These are phyloP conservation scores for Ennomos erosarius DNA, from an alignment of 2,888 invertebrate species.

Conservation along the genomic window DNA sequence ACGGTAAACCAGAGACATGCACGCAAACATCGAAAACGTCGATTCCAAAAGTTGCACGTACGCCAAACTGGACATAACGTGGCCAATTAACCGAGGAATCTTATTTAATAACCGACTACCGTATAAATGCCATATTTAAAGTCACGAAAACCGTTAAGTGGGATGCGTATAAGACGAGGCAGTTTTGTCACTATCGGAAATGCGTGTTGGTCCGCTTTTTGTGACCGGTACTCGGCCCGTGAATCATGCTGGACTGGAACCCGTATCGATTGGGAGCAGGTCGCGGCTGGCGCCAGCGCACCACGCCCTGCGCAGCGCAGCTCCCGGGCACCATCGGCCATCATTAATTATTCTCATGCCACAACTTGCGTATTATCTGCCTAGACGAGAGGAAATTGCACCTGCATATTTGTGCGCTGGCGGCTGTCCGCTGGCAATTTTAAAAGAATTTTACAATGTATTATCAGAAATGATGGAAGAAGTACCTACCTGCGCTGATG, in stretches of 20 bases:
- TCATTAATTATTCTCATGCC: constrained; percentile 70
- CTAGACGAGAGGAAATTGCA: constrained; percentile 54
- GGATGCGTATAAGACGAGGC: constrained; percentile 66
- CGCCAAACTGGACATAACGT: constrained; percentile 62
- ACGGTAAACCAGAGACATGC: constrained; percentile 57
- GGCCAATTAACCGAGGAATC: constrained; percentile 73
- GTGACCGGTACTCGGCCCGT: constrained; percentile 57
- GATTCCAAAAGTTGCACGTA: constrained; percentile 61
- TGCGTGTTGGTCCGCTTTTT: constrained; percentile 66
- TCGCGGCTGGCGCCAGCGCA: constrained; percentile 68
- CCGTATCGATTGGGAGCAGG: constrained; percentile 53
- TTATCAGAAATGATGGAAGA: constrained; percentile 8
- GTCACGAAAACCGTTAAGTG: constrained; percentile 74
- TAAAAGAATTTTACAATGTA: constrained; percentile 25
- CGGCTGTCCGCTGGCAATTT: constrained; percentile 19
- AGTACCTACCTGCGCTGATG: background rate
- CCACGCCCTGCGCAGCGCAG: constrained; percentile 68
- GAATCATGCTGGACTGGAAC: constrained; percentile 61
- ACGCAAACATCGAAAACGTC: constrained; percentile 60
- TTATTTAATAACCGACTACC: constrained; percentile 78
- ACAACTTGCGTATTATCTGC: constrained; percentile 64
- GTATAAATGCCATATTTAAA: constrained; percentile 76
- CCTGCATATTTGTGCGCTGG: constrained; percentile 51
- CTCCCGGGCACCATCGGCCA: constrained; percentile 64
- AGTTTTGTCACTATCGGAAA: constrained; percentile 74